These are phyloP conservation scores for Hoplostethus atlanticus DNA, from an alignment of 2,797 vertebrate genomes.

Conservation along the genomic window DNA sequence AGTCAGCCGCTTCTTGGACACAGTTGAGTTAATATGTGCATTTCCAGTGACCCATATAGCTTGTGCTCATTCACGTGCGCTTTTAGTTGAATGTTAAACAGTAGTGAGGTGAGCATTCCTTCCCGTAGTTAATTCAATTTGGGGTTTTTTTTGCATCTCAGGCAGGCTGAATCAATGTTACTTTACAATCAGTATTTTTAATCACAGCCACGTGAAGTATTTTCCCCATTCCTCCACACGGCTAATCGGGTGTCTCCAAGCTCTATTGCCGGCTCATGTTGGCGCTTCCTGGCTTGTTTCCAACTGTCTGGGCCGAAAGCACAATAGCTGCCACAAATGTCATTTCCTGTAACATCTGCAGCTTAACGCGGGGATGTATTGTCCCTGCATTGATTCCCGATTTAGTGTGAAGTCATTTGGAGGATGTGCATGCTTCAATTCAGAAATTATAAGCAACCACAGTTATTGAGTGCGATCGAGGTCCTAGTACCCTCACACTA, in stretches of 20 bases:
- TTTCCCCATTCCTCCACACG: slow-evolving; percentile 32
- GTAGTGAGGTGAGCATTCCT: slow-evolving; percentile 20
- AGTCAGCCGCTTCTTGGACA: slow-evolving; percentile 6
- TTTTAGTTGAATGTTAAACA: slow-evolving; percentile 12
- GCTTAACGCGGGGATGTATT: slow-evolving; percentile 25
- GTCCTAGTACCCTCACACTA: no score
- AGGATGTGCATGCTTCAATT: slow-evolving; percentile 8
- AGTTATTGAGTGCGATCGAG: background rate
- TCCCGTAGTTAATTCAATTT: slow-evolving; percentile 6
- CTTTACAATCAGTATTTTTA: slow-evolving; percentile 43
- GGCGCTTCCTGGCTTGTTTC: slow-evolving; percentile 36
- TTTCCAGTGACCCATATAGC: slow-evolving; percentile 49
- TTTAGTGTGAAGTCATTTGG: slow-evolving; percentile 34
- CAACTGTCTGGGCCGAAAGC: slow-evolving; percentile 38
- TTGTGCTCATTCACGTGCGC: slow-evolving; percentile 23
- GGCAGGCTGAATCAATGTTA: slow-evolving; percentile 27
- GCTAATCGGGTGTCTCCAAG: slow-evolving; percentile 8
- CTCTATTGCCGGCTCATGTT: slow-evolving; percentile 12
- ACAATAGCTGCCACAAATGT: slow-evolving; percentile 46
- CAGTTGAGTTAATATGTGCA: slow-evolving; percentile 17
- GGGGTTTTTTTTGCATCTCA: background rate
- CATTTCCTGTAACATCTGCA: slow-evolving; percentile 53
- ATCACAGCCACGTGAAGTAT: slow-evolving; percentile 27
- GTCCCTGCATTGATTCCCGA: slow-evolving; percentile 11
- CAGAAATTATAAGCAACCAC: background rate